These are phyloP conservation scores for Lineus longissimus DNA, from an alignment of 1,140 invertebrate genomes.

Conservation along the genomic window DNA sequence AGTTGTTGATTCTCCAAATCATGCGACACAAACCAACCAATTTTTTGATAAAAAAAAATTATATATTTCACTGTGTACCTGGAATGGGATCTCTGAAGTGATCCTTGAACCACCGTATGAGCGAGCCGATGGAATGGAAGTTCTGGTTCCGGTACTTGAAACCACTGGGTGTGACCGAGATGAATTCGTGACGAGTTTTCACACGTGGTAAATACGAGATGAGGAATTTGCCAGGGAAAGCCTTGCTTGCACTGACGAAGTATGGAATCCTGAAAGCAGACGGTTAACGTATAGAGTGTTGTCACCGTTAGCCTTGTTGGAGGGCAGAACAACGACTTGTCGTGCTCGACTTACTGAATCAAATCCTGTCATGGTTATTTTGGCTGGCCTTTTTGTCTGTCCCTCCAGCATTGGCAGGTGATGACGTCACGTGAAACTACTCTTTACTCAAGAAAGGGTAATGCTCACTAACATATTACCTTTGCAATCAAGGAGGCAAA, in stretches of 20 bases:
- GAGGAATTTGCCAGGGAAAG: conserved; percentile 91
- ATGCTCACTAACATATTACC: no score
- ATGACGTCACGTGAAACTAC: no score
- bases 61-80: no score
- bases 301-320: no score
- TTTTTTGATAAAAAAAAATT: no score
- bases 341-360: not conserved
- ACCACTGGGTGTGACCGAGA: conserved; percentile 87
- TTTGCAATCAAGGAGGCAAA: no score
- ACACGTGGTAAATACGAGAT: conserved; percentile 86
- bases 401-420: no score
- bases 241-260: conserved; percentile 56
- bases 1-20: no score
- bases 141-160: conserved; percentile 84
- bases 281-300: not conserved
- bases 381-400: no score
- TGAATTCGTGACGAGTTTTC: conserved; percentile 82
- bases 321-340: no score
- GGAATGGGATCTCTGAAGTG: conserved; percentile 90
- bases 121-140: conserved; percentile 76
- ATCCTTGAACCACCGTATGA: conserved; percentile 97
- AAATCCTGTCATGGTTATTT: conserved; percentile 34
- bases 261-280: conserved; percentile 50
- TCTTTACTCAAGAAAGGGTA: no score
- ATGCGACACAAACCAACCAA: no score